Evolutionary conservation across 2,113 vertebrate genomes (phyloP), one percentile per base, ranked within the genome.

Genomic region (Hyperopisus bebe): DNA sequence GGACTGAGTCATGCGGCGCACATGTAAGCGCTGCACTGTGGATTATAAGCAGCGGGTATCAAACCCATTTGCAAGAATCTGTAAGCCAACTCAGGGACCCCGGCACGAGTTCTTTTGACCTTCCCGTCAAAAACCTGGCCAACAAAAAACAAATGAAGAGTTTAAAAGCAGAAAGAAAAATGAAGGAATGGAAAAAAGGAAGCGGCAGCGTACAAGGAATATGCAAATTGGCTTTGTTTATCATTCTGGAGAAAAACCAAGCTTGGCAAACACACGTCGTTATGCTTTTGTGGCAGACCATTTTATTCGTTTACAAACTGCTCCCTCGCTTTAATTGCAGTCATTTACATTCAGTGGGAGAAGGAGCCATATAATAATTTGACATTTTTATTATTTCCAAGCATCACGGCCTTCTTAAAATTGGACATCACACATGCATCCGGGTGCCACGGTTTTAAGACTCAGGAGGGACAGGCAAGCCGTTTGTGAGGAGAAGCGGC

Each of bases 271-370:
- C 50, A 80, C 82, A 82, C 47, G 90, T 47, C 91, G 84, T 85
- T 13, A 13, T 9, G 85, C 89, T 92, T 92, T 93, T 91, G 91
- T 90, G 90, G 90, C 44, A 48, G 42, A 58, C 89, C 87, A 48
- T 91, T 92, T 85, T 84, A 74, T 91, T 92, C 88, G 83, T 92
- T 91, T 91, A 92, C 91, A 90, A 93, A 89, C 87, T 6, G 88
- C 91, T 90, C 82, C 90, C 74, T 84, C 85, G 88, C 90, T 86
- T 92, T 93, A 90, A 94, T 94, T 94, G 91, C 87, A 90, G 90
- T 89, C 91, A 92, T 93, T 94, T 94, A 91, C 92, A 92, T 94
- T 93, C 91, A 91, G 87, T 5, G 4, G 51, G 46, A 89, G 88
- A 92, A 92, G 83, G 86, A 55, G 91, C 90, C 44, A 80, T 92